Base-by-base conservation (phyloP, 2,888 invertebrate species). In the Dynastes tityus region DNA sequence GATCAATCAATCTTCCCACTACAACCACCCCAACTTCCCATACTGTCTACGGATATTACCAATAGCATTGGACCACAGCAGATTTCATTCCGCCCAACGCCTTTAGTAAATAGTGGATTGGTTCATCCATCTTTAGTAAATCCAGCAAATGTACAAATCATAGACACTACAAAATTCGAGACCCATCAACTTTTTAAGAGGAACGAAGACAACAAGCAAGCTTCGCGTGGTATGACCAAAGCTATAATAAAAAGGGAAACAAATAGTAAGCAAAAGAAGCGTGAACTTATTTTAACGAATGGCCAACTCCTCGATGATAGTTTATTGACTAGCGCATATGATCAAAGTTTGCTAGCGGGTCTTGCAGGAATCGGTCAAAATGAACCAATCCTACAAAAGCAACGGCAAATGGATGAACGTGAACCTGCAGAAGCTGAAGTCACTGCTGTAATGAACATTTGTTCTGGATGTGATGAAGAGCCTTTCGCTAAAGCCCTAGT, bases 381-480 rank as follows among this genome's bases (percentile, higher is more conserved):
- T 80, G 86, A 91, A 67, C 91, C 92, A 0, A 89, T 92, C 76
- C 81, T 88, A 3, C 91, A 91, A 83, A 89, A 92, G 81, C 93
- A 94, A 83, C 93, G 92, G 80, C 90, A 93, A 83, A 90, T 89
- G 75, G 94, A 95, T 79, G 95, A 95, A 84, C 90, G 94, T 61
- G 96, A 96, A 84, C 95, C 95, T 0, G 96, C 96, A 0, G 95
- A 96, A 87, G 95, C 94, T 45, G 96, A 96, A 87, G 96, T 96
- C 0, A 93, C 91, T 83, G 94, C 94, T 9, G 95, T 96, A 0
- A 94, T 95, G 94, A 91, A 93, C 82, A 89, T 95, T 1, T 96
- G 96, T 88, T 92, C 93, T 78, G 93, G 93, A 0, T 96, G 96
- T 84, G 91, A 93, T 27, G 88, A 91, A 0, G 96, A 96, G 85